Evolutionary conservation across 92 coral and sea anemone genomes (phyloP).

Genomic region (Porites cylindrica): DNA sequence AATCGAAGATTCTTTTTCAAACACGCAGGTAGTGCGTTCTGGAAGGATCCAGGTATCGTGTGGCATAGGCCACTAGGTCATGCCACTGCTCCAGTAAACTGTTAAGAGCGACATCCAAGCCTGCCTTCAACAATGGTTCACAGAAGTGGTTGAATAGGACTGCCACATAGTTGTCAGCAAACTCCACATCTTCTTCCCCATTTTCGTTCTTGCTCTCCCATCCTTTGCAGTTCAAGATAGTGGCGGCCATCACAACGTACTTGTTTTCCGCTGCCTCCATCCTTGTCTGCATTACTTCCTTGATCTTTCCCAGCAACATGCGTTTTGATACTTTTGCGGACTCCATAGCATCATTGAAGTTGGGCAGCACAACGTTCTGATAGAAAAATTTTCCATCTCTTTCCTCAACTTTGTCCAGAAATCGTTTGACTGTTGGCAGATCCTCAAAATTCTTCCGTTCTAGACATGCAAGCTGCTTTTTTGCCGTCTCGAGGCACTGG

Average conservation of each 20-base stretch:
- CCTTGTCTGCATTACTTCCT: conserved; percentile 71
- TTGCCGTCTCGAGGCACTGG: conserved; percentile 51
- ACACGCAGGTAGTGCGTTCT: conserved; percentile 73
- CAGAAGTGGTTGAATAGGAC: conserved; percentile 64
- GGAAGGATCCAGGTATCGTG: conserved; percentile 74
- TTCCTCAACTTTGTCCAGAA: conserved; percentile 69
- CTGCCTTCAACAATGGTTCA: conserved; percentile 72
- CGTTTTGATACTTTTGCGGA: conserved; percentile 40
- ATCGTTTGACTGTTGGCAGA: conserved; percentile 69
- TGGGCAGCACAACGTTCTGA: conserved; percentile 65
- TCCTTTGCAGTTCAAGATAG: conserved; percentile 70
- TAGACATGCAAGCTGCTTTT: conserved; percentile 67
- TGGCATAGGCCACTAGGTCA: conserved; percentile 61
- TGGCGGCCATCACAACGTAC: conserved; percentile 46
- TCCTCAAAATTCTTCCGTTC: conserved; percentile 48
- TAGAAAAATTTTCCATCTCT: conserved; percentile 61
- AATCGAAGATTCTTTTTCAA: conserved; percentile 73
- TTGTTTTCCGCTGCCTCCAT: conserved; percentile 67
- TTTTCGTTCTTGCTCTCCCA: conserved; percentile 67
- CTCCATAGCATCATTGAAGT: conserved; percentile 53
- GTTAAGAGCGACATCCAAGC: conserved; percentile 33
- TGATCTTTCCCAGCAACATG: conserved; percentile 53
- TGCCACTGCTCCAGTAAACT: conserved; percentile 73
- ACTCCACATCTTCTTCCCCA: conserved; percentile 66
- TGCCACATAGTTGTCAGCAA: conserved; percentile 59